Conservation (phyloP, 2,797 vertebrate genomes). For the Coregonus ussuriensis region DNA sequence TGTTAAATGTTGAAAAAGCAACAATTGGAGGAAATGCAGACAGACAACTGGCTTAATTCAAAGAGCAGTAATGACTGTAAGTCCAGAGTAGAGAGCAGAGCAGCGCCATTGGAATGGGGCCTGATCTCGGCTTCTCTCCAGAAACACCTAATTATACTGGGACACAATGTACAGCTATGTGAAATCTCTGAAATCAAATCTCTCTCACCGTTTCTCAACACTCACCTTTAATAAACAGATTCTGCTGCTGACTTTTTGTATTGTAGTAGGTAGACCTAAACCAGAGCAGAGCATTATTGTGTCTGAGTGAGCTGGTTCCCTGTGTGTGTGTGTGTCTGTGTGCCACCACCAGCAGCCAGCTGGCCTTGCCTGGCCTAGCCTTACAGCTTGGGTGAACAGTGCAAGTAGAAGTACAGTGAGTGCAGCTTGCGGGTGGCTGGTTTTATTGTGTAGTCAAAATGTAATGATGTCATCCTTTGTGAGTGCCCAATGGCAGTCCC, state of each 20-base stretch:
- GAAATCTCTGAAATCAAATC: slow-evolving; percentile 18
- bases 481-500: slow-evolving; percentile 48
- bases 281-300: background rate
- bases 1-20: slow-evolving; percentile 6
- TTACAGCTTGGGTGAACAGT: background rate
- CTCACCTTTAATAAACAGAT: background rate
- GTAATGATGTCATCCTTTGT: slow-evolving; percentile 66
- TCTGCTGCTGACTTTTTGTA: background rate
- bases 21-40: slow-evolving; percentile 24
- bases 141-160: slow-evolving; percentile 37
- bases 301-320: background rate
- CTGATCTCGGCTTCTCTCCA: slow-evolving; percentile 38
- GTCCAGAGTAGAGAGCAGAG: background rate
- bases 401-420: slow-evolving; percentile 21
- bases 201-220: background rate
- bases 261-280: background rate
- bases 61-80: slow-evolving; percentile 15
- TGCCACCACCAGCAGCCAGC: background rate
- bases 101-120: background rate
- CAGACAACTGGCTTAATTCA: slow-evolving; percentile 21
- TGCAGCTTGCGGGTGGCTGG: slow-evolving; percentile 38
- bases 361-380: background rate
- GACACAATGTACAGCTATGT: slow-evolving; percentile 48
- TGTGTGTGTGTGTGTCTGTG: too few relatives aligned
- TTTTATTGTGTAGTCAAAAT: slow-evolving; percentile 59